These are phyloP conservation scores for Hippopotamyrus pictus DNA, from an alignment of 2,797 vertebrate genomes.

Conservation along the genomic window DNA sequence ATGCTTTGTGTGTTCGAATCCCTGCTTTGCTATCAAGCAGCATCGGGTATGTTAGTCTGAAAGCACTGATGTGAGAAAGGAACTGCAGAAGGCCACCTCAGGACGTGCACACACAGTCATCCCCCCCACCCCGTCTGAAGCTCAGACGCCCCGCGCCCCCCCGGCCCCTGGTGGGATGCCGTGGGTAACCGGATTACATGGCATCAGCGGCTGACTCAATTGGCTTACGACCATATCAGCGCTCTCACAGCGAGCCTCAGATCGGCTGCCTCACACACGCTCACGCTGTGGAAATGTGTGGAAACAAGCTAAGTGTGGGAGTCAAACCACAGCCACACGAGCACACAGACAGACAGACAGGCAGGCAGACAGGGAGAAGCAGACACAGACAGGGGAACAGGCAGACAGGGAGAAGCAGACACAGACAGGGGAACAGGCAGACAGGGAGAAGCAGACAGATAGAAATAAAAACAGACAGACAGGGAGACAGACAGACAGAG, in stretches of 20 bases:
- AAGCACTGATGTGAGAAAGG: background rate
- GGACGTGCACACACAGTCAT: background rate
- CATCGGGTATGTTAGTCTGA: background rate
- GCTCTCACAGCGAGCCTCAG: background rate
- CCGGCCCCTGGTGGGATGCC: slow-evolving; percentile 18
- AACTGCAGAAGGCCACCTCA: background rate
- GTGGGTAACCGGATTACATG: slow-evolving; percentile 52
- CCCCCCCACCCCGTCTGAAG: background rate
- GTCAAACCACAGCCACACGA: background rate
- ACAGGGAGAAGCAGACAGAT: no score
- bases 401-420: no score
- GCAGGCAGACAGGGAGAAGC: background rate
- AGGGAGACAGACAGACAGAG: background rate
- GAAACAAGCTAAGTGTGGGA: background rate
- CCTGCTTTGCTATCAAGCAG: background rate
- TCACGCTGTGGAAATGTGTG: background rate
- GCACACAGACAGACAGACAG: background rate
- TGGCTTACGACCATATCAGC: slow-evolving; percentile 41
- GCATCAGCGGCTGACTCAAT: slow-evolving; percentile 39
- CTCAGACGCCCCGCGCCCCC: background rate
- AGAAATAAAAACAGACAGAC: background rate
- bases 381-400: no score
- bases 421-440: background rate
- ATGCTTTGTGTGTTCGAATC: background rate
- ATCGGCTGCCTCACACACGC: background rate